Base-by-base conservation (phyloP, 2,113 vertebrate species). In the Stigmatopora argus region DNA sequence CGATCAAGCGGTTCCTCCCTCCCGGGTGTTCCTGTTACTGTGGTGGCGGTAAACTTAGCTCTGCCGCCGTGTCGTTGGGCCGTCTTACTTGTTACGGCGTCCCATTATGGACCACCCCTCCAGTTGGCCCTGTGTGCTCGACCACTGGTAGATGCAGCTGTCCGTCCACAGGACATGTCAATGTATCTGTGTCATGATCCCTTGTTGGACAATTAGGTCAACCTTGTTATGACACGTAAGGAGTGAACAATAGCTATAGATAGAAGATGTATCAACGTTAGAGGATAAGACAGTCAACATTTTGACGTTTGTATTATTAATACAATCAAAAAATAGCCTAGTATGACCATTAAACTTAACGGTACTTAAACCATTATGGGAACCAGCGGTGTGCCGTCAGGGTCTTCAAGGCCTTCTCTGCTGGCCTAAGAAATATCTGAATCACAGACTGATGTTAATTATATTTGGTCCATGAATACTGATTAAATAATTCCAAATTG, bases 21-120 rank as follows among this genome's bases (percentile, higher is more conserved):
- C 18, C 3, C 1, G 47, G 21, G 70, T 78, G 78, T 3, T 67
- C 83, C 81, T 78, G 79, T 3, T 67, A 83, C 81, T 78, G 77
- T 77, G 71, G 19, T 69, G 62, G 80, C 65, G 83, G 83, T 81
- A 89, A 90, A 89, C 81, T 86, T 87, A 90, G 86, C 79, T 86
- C 72, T 89, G 78, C 55, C 65, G 74, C 79, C 82, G 75, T 71
- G 74, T 64, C 70, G 72, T 70, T 73, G 60, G 73, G 72, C 70
- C 71, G 80, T 87, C 79, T 86, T 90, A 90, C 86, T 85, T 87
- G 77, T 85, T 78, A 84, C 79, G 60, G 38, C 69, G 74, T 74
- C 80, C 71, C 73, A 53, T 62, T 47, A 51, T 72, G 75, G 73
- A 64, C 73, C 81, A 74, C 21, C 76, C 85, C 82, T 63, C 47